Evolutionary conservation across 1,140 invertebrate genomes (phyloP).

Genomic region (Neodiprion virginianus): DNA sequence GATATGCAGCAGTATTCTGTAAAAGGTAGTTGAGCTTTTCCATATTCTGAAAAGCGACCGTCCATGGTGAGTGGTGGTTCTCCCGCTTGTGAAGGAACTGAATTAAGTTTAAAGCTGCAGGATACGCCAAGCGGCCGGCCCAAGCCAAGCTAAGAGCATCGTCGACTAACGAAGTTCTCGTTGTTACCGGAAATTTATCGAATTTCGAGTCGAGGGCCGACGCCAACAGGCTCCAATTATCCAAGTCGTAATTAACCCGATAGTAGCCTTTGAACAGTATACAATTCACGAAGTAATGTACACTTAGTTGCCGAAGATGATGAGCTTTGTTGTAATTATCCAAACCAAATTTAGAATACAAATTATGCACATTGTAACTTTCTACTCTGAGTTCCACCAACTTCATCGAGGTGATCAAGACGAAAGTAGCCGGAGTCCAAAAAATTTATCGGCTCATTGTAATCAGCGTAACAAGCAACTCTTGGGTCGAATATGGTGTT

Average conservation of each 20-base stretch:
- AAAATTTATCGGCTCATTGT: too few relatives aligned
- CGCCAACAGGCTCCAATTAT: slow-evolving; percentile 67
- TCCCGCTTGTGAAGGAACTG: slow-evolving; percentile 68
- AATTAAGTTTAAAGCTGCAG: slow-evolving; percentile 67
- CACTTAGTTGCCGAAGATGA: too few relatives aligned
- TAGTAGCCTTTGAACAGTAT: slow-evolving; percentile 61
- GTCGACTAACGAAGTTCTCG: slow-evolving; percentile 68
- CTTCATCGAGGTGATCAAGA: too few relatives aligned
- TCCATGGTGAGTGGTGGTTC: slow-evolving; percentile 68
- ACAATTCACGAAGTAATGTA: neutral
- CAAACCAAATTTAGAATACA: too few relatives aligned
- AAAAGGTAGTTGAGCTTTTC: slow-evolving; percentile 54
- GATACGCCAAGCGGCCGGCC: slow-evolving; percentile 66
- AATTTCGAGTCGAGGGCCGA: slow-evolving; percentile 55
- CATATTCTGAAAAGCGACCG: slow-evolving; percentile 60
- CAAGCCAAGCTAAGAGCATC: slow-evolving; percentile 63
- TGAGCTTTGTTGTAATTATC: too few relatives aligned
- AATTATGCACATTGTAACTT: too few relatives aligned
- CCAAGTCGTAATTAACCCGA: slow-evolving; percentile 69
- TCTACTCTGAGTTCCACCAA: too few relatives aligned
- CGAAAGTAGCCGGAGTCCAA: too few relatives aligned
- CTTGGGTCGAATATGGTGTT: too few relatives aligned
- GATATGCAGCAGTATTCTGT: slow-evolving; percentile 41
- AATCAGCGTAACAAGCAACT: too few relatives aligned
- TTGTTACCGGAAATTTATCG: slow-evolving; percentile 60